Base-by-base conservation (phyloP, 2,888 invertebrate genomes). In the Heliconius ismenius region DNA sequence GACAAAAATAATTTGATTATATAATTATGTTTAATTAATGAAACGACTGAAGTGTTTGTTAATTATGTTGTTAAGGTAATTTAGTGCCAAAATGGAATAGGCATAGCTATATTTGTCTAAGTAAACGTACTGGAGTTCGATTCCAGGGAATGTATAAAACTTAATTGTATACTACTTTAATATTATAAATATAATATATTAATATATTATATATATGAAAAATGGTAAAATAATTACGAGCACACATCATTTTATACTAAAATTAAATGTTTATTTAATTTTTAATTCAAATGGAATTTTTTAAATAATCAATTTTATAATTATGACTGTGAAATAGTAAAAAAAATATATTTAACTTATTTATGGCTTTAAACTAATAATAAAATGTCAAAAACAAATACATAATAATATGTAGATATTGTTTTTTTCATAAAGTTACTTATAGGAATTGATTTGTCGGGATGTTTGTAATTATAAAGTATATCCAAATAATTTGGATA, bases 21-120 rank as follows among this genome's bases (percentile, higher is more conserved):
- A 68, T 75, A 70, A 11, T 11, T 54, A 78, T 74, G 73, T 77
- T 78, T 76, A 86, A 85, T 84, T 84, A 85, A 84, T 83, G 81
- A 89, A 89, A 89, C 87, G 91, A 91, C 91, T 91, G 91, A 91
- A 86, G 87, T 89, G 88, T 88, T 86, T 86, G 89, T 88, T 90
- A 91, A 89, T 90, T 90, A 89, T 86, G 89, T 88, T 88, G 84
- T 84, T 84, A 89, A 89, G 87, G 80, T 74, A 79, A 81, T 81
- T 76, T 79, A 81, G 79, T 81, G 79, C 79, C 81, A 82, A 79
- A 80, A 70, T 77, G 74, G 68, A 81, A 70, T 77, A 76, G 73
- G 76, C 76, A 75, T 78, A 69, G 73, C 63, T 58, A 73, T 76
- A 75, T 74, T 77, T 72, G 77, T 76, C 74, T 79, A 65, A 54